Percentiles rank a stretch among this genome's conserved stretches.
phyloP scores from a whole-genome alignment of 2,797 vertebrate species.

The Streptopelia turtur region DNA sequence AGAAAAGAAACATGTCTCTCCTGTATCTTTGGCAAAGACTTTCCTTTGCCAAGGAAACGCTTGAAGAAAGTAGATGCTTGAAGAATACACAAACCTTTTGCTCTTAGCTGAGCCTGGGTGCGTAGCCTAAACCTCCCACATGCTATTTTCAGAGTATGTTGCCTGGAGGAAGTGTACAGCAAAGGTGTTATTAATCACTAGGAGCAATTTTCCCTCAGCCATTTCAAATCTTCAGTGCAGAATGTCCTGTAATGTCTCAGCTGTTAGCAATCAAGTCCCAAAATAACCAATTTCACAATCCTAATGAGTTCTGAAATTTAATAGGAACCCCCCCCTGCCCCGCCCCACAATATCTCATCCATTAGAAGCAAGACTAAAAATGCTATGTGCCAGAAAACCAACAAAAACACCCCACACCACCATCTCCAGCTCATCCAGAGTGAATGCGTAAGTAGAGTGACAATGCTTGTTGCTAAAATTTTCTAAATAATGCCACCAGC shows the following conservation, averaged over 20 bases:
- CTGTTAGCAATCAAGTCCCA: not conserved
- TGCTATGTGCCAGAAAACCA: not conserved
- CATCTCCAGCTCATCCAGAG: not conserved
- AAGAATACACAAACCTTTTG: not conserved
- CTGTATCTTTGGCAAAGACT: not conserved
- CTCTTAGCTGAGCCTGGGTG: not conserved
- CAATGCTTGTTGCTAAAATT: not conserved
- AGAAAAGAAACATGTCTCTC: not conserved
- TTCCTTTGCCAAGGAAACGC: no score
- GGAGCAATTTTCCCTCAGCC: not conserved
- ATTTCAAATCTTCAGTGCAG: not conserved
- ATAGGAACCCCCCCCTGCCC: not conserved
- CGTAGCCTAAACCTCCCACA: not conserved
- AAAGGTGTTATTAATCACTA: not conserved
- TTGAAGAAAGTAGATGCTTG: not conserved
- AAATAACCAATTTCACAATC: not conserved
- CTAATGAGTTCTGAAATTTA: not conserved
- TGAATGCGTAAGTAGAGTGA: not conserved
- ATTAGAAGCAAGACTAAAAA: not conserved
- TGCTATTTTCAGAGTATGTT: accelerated
- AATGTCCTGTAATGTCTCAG: not conserved
- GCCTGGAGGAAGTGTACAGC: not conserved
- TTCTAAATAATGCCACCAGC: not conserved
- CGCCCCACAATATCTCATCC: not conserved
- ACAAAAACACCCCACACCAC: not conserved